A percentile compares a stretch with the other conserved stretches of the same genome.
Evolutionary conservation across 2,888 invertebrate genomes (phyloP).

Genomic region (Trissoscelio sp.): DNA sequence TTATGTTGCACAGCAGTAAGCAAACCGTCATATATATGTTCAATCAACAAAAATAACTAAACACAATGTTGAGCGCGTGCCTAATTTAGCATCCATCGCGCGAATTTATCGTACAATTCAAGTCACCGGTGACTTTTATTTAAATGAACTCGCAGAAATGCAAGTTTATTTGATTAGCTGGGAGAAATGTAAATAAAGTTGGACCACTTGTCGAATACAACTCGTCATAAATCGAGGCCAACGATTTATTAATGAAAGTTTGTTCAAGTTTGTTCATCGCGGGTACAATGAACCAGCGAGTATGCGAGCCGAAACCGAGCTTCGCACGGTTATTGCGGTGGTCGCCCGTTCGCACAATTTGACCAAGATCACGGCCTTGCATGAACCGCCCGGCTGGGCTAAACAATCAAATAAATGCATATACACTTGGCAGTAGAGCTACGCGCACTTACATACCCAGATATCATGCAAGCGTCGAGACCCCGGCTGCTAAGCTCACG

Average conservation of each 20-base stretch:
- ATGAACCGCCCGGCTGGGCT: neutral
- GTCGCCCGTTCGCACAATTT: neutral
- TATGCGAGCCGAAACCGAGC: neutral
- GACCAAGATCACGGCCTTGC: conserved; percentile 37
- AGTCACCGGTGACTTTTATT: neutral
- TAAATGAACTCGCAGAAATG: neutral
- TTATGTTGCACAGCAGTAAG: no score
- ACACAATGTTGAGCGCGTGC: neutral
- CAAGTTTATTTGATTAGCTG: conserved; percentile 3
- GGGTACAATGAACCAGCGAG: conserved; percentile 33
- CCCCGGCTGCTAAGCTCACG: conserved; percentile 7
- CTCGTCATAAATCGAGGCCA: conserved; percentile 34
- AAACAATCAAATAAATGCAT: conserved; percentile 15
- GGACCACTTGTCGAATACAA: conserved; percentile 22
- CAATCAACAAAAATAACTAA: neutral
- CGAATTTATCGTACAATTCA: neutral
- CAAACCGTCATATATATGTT: neutral
- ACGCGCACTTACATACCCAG: conserved; percentile 2
- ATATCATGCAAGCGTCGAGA: conserved; percentile 21
- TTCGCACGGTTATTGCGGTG: neutral
- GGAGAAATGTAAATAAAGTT: conserved; percentile 11
- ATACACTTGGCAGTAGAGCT: conserved; percentile 31
- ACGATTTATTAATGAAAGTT: conserved; percentile 44
- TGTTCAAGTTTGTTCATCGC: no score
- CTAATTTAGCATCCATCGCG: neutral